Evolutionary conservation across 2,797 vertebrate genomes (phyloP).

Genomic region (Leucoraja ocellata): DNA sequence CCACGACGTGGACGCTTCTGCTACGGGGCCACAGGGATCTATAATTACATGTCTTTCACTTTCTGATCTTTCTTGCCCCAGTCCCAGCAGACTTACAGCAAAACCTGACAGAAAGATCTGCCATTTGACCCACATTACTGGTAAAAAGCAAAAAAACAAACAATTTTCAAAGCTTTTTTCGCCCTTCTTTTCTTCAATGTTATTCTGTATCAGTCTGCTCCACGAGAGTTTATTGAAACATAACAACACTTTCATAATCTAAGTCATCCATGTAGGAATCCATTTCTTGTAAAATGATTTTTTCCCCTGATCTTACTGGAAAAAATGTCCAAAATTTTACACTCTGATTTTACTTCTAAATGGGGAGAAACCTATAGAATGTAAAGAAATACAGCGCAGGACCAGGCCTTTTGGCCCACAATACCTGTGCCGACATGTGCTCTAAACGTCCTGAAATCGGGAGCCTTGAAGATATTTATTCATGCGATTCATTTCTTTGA

Average conservation of each 20-base stretch:
- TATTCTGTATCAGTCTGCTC: neutral
- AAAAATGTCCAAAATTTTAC: neutral
- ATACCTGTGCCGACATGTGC: neutral
- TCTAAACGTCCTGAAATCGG: no score
- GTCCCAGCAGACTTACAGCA: neutral
- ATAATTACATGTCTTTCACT: neutral
- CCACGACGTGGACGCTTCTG: no score
- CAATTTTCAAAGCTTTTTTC: no score
- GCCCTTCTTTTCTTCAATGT: neutral
- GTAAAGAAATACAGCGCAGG: no score
- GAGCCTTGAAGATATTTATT: neutral
- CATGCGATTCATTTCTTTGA: no score
- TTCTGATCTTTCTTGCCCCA: neutral
- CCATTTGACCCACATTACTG: neutral
- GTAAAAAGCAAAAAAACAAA: no score
- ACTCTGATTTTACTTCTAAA: neutral
- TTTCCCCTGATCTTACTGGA: neutral
- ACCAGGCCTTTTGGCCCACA: no score
- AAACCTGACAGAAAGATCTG: neutral
- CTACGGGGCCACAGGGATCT: neutral
- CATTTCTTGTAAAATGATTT: neutral
- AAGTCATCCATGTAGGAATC: neutral
- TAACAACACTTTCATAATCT: neutral
- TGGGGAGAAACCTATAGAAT: no score
- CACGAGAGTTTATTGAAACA: neutral